phyloP scores from a whole-genome alignment of 2,888 invertebrate genomes.

The Pristionchus arcanus region DNA sequence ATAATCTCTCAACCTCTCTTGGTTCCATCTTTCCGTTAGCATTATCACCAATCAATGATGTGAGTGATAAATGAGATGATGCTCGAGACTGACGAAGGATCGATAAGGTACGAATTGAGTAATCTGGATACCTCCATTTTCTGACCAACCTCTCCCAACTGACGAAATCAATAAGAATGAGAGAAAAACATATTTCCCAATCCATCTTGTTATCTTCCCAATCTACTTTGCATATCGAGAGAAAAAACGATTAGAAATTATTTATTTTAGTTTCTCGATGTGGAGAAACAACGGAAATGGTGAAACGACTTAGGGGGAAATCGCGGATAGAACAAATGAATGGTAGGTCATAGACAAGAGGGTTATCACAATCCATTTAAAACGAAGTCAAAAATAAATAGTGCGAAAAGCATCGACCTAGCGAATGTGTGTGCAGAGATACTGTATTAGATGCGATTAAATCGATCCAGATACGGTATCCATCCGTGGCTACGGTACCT shows the following conservation, averaged over 20 bases:
- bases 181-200: neutral
- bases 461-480: conserved; percentile 22
- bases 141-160: conserved; percentile 1
- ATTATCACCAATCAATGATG: conserved; percentile 14
- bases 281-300: conserved; percentile 17
- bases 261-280: conserved; percentile 17
- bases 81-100: neutral
- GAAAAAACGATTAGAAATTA: neutral
- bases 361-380: conserved; percentile 42
- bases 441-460: conserved; percentile 23
- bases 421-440: conserved; percentile 27
- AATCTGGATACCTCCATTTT: neutral
- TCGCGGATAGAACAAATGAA: conserved; percentile 37
- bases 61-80: conserved; percentile 2
- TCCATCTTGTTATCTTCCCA: neutral
- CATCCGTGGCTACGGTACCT: conserved; percentile 44
- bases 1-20: neutral
- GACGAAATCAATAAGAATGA: conserved; percentile 2
- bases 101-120: neutral
- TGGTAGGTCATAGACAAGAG: conserved; percentile 31
- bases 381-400: conserved; percentile 41
- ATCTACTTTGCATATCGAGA: neutral
- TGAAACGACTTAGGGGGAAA: conserved; percentile 47
- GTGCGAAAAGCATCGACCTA: conserved; percentile 32
- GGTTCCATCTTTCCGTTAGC: conserved; percentile 6